Evolutionary conservation across 1,140 invertebrate species (phyloP).

Genomic region (Agrilus planipennis): DNA sequence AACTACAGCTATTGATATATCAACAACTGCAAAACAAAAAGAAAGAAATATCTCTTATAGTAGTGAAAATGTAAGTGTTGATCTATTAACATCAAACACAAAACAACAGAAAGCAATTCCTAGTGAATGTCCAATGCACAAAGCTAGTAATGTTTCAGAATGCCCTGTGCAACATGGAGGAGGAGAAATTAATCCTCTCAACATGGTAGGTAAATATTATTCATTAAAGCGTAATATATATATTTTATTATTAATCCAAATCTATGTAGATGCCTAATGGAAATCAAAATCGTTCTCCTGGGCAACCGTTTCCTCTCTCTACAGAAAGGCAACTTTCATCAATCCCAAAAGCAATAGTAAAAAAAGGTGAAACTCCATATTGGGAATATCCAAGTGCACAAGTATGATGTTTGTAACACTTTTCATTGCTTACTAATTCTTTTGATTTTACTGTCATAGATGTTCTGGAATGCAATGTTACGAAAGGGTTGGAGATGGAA

Average conservation of each 20-base stretch:
- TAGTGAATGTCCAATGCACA: constrained; percentile 72
- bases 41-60: too few relatives aligned
- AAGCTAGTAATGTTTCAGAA: constrained; percentile 37
- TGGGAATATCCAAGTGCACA: constrained; percentile 99
- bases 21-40: too few relatives aligned
- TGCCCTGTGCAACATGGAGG: constrained; percentile 52
- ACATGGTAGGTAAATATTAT: constrained; percentile 50
- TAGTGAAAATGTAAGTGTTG: too few relatives aligned
- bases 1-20: too few relatives aligned
- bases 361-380: constrained; percentile 58
- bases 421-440: background rate
- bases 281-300: constrained; percentile 89
- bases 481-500: constrained; percentile 99
- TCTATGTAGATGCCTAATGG: constrained; percentile 75
- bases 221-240: background rate
- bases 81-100: too few relatives aligned
- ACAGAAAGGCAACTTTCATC: constrained; percentile 76
- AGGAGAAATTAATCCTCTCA: constrained; percentile 62
- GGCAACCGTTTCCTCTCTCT: constrained; percentile 88
- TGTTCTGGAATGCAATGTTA: constrained; percentile 99
- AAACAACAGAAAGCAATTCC: too few relatives aligned
- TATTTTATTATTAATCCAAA: background rate
- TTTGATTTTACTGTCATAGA: constrained; percentile 37
- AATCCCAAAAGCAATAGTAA: constrained; percentile 83
- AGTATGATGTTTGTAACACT: constrained; percentile 24